Evolutionary conservation across 2,888 invertebrate species (phyloP).

Genomic region (Nesidiocoris tenuis): DNA sequence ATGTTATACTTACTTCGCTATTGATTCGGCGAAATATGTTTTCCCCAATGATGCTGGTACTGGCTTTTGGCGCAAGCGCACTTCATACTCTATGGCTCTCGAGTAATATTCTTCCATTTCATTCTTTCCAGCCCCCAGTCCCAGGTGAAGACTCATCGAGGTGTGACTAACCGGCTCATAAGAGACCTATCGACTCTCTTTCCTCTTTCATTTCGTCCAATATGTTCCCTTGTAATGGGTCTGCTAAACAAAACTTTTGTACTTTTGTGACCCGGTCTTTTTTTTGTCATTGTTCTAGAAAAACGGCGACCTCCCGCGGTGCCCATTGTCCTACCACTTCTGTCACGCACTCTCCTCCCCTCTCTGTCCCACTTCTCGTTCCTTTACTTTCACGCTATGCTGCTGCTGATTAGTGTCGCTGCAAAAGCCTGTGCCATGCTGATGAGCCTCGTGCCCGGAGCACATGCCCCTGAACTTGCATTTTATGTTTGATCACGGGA

Average conservation of each 20-base stretch:
- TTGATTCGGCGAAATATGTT: background rate
- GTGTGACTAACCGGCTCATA: constrained; percentile 26
- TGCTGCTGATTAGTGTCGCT: background rate
- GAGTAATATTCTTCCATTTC: background rate
- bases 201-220: background rate
- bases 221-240: constrained; percentile 20
- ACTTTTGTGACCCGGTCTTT: constrained; percentile 25
- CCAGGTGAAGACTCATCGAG: constrained; percentile 33
- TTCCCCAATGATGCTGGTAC: background rate
- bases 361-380: background rate
- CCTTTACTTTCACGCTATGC: background rate
- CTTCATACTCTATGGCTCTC: background rate
- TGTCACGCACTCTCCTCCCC: background rate
- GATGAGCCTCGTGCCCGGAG: too few relatives aligned
- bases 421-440: too few relatives aligned
- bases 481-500: too few relatives aligned
- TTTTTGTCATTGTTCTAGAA: constrained; percentile 24
- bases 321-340: constrained; percentile 17
- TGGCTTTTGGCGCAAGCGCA: background rate
- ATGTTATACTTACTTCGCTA: background rate
- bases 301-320: constrained; percentile 18
- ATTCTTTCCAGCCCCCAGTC: background rate
- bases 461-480: too few relatives aligned
- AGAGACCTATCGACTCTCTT: background rate
- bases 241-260: constrained; percentile 37